Evolutionary conservation across 64 coral and sea anemone species (phyloP), one percentile per base, ranked within the genome.

Genomic region (Dendronephthya gigantea): DNA sequence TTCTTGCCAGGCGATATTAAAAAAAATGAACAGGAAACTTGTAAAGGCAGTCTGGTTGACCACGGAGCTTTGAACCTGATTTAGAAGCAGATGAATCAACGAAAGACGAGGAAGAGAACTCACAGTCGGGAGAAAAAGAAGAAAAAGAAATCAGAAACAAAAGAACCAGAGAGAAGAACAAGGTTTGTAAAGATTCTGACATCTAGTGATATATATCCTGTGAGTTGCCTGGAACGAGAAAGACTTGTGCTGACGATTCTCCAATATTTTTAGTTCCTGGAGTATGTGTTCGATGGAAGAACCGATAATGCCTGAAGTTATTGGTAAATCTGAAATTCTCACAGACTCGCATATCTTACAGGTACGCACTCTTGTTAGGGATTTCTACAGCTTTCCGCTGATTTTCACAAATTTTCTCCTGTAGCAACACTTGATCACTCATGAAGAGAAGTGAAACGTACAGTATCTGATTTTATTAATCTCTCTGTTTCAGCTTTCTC

Each of bases 301-400:
- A 40, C 85, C 90, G 22, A 23, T 88, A 23, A 29, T 87, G 43
- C 92, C 92, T 29, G 92, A 94, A 19, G 90, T 90, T 85, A 87
- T 90, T 50, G 65, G 58, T 10, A 85, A 84, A 34, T 94, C 92
- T 82, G 92, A 94, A 55, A 90, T 94, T 39, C 82, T 94, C 10
- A 84, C 68, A 31, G 92, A 94, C 9, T 37, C 84, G 14, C 88
- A 84, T 19, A 34, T 94, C 29, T 84, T 37, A 68, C 86, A 84
- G 39, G 92, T 94, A 85, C 25, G 34, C n/a, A n/a, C n/a, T n/a
- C n/a, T n/a, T n/a, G n/a, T n/a, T n/a, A n/a, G n/a, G n/a, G n/a
- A n/a, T n/a, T 23, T 62, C 19, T 62, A 19, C 25, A 1, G 22
- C 3, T 17, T 23, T 23, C 16, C 25, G 55, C 25, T 23, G 19